Evolutionary conservation across 2,888 invertebrate genomes (phyloP).

Genomic region (Pheosia tremula): DNA sequence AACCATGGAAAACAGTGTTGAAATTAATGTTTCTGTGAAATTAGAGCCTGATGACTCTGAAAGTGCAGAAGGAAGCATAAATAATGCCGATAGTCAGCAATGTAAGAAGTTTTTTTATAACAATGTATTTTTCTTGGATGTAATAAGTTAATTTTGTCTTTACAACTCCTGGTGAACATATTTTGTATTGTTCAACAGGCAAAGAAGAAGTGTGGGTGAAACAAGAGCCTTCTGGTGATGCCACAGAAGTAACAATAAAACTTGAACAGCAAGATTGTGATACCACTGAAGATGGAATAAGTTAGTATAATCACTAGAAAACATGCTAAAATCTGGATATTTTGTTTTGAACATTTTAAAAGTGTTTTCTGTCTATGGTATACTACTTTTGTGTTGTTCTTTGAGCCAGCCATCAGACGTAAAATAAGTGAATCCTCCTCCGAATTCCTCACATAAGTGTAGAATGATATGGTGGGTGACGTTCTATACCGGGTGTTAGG

Average conservation of each 20-base stretch:
- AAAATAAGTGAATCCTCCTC: too few relatives aligned
- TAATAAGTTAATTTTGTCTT: too few relatives aligned
- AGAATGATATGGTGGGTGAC: too few relatives aligned
- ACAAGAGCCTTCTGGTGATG: constrained; percentile 16
- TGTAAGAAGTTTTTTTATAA: background rate
- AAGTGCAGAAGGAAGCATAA: background rate
- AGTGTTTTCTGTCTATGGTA: too few relatives aligned
- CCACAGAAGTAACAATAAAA: constrained; percentile 11
- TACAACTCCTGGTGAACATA: background rate
- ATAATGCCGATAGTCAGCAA: background rate
- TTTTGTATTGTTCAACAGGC: constrained; percentile 12
- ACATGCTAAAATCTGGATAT: too few relatives aligned
- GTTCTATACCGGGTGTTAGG: too few relatives aligned
- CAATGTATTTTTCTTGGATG: too few relatives aligned
- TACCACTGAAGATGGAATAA: constrained; percentile 5
- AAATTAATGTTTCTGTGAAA: constrained; percentile 28
- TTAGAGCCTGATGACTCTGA: constrained; percentile 20
- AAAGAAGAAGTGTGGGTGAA: constrained; percentile 34
- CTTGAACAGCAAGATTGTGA: constrained; percentile 4
- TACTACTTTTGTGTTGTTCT: too few relatives aligned
- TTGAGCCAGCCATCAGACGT: too few relatives aligned
- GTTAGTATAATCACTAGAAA: background rate
- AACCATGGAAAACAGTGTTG: constrained; percentile 23
- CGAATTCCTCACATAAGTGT: too few relatives aligned
- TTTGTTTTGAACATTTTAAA: too few relatives aligned